Evolutionary conservation across 2,888 invertebrate genomes (phyloP).

Genomic region (Sinelater perroti): DNA sequence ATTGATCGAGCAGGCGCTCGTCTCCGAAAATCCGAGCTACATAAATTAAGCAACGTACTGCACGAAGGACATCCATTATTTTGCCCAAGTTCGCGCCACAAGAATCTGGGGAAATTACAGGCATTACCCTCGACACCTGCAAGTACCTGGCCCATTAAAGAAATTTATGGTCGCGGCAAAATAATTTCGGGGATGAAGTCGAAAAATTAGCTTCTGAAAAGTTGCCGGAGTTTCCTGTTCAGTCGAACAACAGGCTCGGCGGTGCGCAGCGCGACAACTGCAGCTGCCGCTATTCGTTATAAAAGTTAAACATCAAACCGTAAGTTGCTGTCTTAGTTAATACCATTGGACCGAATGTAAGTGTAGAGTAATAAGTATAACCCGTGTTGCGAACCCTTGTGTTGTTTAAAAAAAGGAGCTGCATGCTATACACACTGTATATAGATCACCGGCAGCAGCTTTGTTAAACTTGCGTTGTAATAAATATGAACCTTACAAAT

Average conservation of each 20-base stretch:
- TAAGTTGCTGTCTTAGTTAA: no score
- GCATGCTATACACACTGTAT: conserved; percentile 8
- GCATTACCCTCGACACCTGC: conserved; percentile 8
- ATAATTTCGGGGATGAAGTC: no score
- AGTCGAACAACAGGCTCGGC: no score
- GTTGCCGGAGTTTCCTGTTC: no score
- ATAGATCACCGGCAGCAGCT: conserved; percentile 1
- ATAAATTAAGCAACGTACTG: conserved; percentile 8
- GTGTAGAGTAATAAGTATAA: conserved; percentile 15
- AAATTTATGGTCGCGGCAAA: conserved; percentile 6
- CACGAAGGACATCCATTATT: conserved; percentile 17
- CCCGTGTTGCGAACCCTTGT: conserved; percentile 30
- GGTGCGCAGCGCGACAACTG: no score
- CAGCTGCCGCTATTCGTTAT: no score
- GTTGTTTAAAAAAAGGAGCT: conserved; percentile 14
- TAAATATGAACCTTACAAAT: neutral
- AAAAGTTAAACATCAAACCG: neutral
- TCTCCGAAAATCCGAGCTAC: conserved; percentile 4
- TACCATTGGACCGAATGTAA: conserved; percentile 14
- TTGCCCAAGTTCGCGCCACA: conserved; percentile 11
- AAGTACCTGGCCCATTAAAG: conserved; percentile 9
- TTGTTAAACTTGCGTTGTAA: neutral
- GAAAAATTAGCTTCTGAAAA: no score
- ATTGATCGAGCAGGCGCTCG: neutral
- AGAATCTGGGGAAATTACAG: conserved; percentile 19